Percentiles rank a stretch among this genome's conserved stretches.
These are phyloP conservation scores for Protophormia terraenovae DNA, from an alignment of 2,888 invertebrate genomes.

Conservation along the genomic window DNA sequence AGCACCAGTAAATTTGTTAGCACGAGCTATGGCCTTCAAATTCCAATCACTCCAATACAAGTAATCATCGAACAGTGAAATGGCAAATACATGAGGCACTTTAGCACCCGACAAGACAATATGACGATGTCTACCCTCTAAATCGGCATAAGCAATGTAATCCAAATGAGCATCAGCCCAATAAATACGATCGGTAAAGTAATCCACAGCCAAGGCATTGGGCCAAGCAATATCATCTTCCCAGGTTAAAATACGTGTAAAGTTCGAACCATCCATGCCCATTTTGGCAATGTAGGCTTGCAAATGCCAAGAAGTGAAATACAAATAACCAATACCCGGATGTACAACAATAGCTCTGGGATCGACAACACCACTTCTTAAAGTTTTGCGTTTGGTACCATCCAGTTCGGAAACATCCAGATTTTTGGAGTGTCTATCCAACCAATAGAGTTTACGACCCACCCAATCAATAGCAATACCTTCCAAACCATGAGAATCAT, in stretches of 20 bases:
- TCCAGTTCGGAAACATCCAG: conserved; percentile 97
- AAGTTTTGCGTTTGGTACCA: conserved; percentile 93
- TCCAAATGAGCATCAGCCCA: conserved; percentile 99
- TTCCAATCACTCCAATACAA: conserved; percentile 99
- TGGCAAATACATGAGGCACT: conserved; percentile 97
- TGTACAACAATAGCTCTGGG: conserved; percentile 97
- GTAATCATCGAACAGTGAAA: conserved; percentile 95
- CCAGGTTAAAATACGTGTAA: conserved; percentile 93
- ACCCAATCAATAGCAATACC: conserved; percentile 99
- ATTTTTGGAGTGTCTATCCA: conserved; percentile 96
- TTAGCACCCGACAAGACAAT: conserved; percentile 89
- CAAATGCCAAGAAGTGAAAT: conserved; percentile 97
- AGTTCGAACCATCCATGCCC: conserved; percentile 97
- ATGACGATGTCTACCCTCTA: conserved; percentile 94
- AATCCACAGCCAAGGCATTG: conserved; percentile 97
- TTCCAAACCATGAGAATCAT: conserved; percentile 98
- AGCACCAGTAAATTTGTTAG: conserved; percentile 94
- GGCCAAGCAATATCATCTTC: conserved; percentile 99
- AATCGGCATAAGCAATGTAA: conserved; percentile 96
- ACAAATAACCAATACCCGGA: conserved; percentile 95
- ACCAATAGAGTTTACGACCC: conserved; percentile 97
- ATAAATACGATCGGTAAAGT: conserved; percentile 96
- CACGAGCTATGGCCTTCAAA: conserved; percentile 93
- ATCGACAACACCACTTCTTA: conserved; percentile 94
- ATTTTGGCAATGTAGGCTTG: conserved; percentile 98